Evolutionary conservation across 1,140 invertebrate genomes (phyloP), one percentile per base, ranked within the genome.

Genomic region (Solenopsis invicta): DNA sequence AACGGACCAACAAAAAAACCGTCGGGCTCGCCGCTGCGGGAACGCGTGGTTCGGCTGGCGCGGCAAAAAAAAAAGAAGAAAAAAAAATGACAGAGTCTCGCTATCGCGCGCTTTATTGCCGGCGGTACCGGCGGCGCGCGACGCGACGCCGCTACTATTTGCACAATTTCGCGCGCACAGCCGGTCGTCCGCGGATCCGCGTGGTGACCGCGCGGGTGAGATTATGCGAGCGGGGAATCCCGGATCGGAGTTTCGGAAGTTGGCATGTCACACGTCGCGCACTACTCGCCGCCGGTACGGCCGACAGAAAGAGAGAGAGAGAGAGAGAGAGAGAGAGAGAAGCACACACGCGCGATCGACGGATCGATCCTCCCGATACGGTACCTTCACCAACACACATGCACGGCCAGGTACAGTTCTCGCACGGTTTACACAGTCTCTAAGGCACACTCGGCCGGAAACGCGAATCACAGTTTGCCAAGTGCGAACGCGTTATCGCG

Each of bases 391-490:
- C 21, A 12, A 41, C 80, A 61, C 56, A 80, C 77, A 34, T 77
- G 24, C 66, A 61, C 75, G 69, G 50, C 75, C 59, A 75, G 62
- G 76, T 41, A 66, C 80, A 9, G 8, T 54, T 66, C 54, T 80
- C 82, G 48, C 59, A 54, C 67, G 56, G n/a, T 50, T 12, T 86
- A 56, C 62, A 50, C 41, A 85, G 71, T 89, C 66, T 84, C 78
- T 88, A 90, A 90, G 89, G 87, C 87, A 91, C 89, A 72, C 85
- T 90, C 90, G 86, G 74, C 78, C 76, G 87, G 72, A 89, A 88
- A 87, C 80, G 74, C 80, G 59, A 72, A 88, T 91, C 89, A 90
- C 90, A 88, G 90, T 86, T 80, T 61, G 90, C 75, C 87, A 78
- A 91, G 80, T 86, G 82, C 64, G 13, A 82, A 77, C 52, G 80